phyloP scores from a whole-genome alignment of 1,140 invertebrate genomes.

The Kradibia gibbosae region DNA sequence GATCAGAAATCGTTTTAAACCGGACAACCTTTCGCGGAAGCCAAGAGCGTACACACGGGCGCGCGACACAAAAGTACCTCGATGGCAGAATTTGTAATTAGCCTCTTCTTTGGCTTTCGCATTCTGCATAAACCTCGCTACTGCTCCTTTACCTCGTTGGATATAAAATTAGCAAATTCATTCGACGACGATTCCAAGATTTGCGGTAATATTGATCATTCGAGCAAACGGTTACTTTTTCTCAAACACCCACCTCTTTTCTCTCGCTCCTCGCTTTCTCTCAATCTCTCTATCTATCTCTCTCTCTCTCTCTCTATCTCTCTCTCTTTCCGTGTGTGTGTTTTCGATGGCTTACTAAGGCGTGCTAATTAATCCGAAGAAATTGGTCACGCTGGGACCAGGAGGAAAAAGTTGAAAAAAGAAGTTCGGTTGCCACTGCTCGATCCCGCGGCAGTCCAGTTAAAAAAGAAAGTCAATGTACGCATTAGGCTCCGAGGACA shows the following conservation, averaged over 20 bases:
- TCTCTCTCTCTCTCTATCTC: too few species aligned
- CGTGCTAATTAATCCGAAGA: conserved; percentile 49
- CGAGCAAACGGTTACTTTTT: conserved; percentile 35
- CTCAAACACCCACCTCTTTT: not conserved
- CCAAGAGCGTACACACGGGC: not conserved
- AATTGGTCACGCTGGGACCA: conserved; percentile 19
- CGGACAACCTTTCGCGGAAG: conserved; percentile 54
- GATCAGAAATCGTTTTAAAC: conserved; percentile 29
- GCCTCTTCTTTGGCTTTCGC: conserved; percentile 55
- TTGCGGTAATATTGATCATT: conserved; percentile 67
- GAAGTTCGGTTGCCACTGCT: not conserved
- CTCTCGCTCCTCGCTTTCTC: too few species aligned
- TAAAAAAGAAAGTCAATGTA: conserved; percentile 10
- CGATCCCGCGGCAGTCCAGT: not conserved
- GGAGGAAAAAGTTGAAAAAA: not conserved
- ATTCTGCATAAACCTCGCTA: conserved; percentile 35
- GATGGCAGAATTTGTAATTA: conserved; percentile 69
- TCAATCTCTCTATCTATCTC: too few species aligned
- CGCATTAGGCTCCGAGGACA: not conserved
- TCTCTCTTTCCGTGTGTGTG: too few species aligned
- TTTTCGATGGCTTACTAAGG: conserved; percentile 51
- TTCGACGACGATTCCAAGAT: conserved; percentile 63
- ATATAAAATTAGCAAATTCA: conserved; percentile 72
- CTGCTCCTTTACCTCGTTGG: conserved; percentile 35
- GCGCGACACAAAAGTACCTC: conserved; percentile 16